Conservation (phyloP, 2,797 vertebrate species). For the Scyliorhinus canicula region DNA sequence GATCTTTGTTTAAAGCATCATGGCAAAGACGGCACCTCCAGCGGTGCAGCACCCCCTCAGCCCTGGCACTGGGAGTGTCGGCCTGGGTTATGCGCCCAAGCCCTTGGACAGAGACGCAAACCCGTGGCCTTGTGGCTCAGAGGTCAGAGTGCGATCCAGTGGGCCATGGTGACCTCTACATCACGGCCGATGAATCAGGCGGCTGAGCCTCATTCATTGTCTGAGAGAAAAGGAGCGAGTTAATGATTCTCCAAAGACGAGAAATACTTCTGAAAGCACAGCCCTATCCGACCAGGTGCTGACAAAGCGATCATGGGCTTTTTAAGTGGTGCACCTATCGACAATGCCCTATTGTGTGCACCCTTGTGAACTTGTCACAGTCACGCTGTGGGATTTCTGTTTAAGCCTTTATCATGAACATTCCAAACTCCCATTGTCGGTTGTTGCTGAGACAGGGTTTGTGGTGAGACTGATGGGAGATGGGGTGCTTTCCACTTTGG, state of each 20-base stretch:
- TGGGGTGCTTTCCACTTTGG: background rate
- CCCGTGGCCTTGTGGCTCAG: no score
- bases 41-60: no score
- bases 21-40: no score
- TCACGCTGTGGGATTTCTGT: background rate
- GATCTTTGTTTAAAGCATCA: no score
- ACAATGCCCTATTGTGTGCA: background rate
- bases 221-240: background rate
- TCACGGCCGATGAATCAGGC: background rate
- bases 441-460: background rate
- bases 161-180: background rate
- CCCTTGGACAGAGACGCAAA: background rate
- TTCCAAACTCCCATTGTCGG: background rate
- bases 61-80: no score
- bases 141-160: background rate
- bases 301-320: background rate
- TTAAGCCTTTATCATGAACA: background rate
- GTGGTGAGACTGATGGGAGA: background rate
- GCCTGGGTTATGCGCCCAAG: no score
- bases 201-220: background rate
- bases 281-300: background rate
- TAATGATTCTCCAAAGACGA: background rate
- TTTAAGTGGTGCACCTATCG: background rate
- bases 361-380: background rate
- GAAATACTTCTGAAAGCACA: background rate